Percentiles rank a stretch among this genome's conserved stretches.
Evolutionary conservation across 2,888 invertebrate species (phyloP).

Genomic region (Eutolmus rufibarbis): DNA sequence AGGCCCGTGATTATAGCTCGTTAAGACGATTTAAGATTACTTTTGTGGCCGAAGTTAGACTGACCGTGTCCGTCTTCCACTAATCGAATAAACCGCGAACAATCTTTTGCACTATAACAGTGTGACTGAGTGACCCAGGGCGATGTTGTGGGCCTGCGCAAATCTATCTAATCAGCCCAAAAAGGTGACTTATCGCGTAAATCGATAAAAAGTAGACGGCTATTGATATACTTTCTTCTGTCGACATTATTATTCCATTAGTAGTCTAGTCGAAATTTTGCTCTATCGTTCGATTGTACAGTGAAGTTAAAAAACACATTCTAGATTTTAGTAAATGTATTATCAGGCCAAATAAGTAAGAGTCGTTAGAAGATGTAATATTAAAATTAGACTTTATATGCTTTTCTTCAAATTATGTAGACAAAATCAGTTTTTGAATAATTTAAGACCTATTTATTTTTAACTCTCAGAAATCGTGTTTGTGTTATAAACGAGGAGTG

Average conservation of each 20-base stretch:
- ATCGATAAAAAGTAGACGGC: background rate
- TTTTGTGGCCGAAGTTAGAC: background rate
- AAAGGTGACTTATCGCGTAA: background rate
- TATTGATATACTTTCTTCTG: background rate
- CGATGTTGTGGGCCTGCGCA: background rate
- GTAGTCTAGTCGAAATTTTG: background rate
- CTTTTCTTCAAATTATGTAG: too few species aligned
- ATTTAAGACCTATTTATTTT: too few species aligned
- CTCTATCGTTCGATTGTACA: background rate
- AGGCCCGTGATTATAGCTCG: background rate
- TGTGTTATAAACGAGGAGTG: too few species aligned
- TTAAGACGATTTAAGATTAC: constrained; percentile 29
- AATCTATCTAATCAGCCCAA: constrained; percentile 10
- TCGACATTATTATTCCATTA: background rate
- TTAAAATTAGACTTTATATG: too few species aligned
- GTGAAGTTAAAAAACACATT: background rate
- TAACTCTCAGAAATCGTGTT: too few species aligned
- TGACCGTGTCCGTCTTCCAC: background rate
- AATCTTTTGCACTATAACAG: background rate
- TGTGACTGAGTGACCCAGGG: background rate
- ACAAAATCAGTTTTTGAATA: too few species aligned
- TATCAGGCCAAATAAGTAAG: too few species aligned
- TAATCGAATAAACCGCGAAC: background rate
- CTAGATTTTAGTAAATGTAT: background rate
- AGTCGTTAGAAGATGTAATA: too few species aligned